Conservation (phyloP, 30 jellyfish, hydroid and myxozoan genomes). For the Sanderia malayensis region DNA sequence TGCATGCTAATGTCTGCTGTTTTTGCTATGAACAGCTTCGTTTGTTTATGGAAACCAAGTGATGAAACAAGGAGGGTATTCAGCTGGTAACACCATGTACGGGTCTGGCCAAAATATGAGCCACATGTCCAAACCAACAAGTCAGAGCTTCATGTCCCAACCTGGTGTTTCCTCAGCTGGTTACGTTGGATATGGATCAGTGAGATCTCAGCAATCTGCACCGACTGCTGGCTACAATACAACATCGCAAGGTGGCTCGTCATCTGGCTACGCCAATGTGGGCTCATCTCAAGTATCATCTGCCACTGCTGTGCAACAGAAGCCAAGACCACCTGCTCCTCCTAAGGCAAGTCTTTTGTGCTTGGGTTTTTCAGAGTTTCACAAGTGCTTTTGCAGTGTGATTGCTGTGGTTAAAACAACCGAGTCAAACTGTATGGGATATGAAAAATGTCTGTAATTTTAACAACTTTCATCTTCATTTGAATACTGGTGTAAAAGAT, state of each 20-base stretch:
- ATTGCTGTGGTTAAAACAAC: no score
- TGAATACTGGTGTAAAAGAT: no score
- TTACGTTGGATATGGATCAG: constrained; percentile 74
- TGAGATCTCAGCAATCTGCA: constrained; percentile 46
- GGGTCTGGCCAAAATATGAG: constrained; percentile 47
- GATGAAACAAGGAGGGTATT: constrained; percentile 58
- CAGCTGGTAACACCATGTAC: constrained; percentile 56
- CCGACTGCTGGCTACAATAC: constrained; percentile 54
- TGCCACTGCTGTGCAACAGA: constrained; percentile 30
- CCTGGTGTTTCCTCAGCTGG: constrained; percentile 51
- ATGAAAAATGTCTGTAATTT: no score
- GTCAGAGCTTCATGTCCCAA: constrained; percentile 65
- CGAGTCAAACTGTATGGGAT: no score
- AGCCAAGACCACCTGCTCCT: constrained; percentile 46
- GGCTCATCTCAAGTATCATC: constrained; percentile 41
- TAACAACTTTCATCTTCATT: no score
- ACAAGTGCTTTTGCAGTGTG: no score
- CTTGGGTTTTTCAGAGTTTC: no score
- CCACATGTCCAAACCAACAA: constrained; percentile 36
- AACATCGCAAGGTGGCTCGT: constrained; percentile 45
- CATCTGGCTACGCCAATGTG: constrained; percentile 43
- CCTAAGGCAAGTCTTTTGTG: neutral
- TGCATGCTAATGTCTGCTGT: neutral
- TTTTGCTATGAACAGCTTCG: constrained; percentile 12
- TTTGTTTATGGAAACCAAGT: constrained; percentile 53